Conservation (phyloP, 2,888 invertebrate genomes). For the Vanessa cardui region DNA sequence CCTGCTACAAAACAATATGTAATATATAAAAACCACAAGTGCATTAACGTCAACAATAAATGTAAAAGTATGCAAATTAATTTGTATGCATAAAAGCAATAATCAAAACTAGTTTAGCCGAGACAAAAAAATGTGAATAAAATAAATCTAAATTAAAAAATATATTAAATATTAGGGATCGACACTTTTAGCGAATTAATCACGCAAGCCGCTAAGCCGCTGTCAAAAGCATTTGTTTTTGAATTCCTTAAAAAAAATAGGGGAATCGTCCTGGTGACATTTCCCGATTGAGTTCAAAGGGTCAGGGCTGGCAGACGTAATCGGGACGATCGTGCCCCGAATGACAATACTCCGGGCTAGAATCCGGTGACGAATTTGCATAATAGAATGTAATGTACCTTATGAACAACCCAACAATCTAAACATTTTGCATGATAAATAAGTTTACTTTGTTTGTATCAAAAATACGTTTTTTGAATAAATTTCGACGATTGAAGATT, state of each 20-base stretch:
- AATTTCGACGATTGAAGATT: background rate
- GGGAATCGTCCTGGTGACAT: constrained; percentile 60
- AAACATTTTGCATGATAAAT: constrained; percentile 9
- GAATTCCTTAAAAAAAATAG: constrained; percentile 30
- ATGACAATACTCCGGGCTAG: constrained; percentile 66
- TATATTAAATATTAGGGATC: no score
- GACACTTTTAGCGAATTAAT: background rate
- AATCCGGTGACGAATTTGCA: constrained; percentile 60
- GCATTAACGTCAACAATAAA: no score
- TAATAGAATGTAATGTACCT: constrained; percentile 51
- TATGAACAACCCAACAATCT: constrained; percentile 29
- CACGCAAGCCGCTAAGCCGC: background rate
- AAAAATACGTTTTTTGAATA: background rate
- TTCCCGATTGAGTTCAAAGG: constrained; percentile 70
- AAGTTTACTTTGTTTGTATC: constrained; percentile 4
- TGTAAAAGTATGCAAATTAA: no score
- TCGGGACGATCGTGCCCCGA: constrained; percentile 68
- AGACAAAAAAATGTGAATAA: no score
- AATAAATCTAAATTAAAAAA: no score
- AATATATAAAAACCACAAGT: no score
- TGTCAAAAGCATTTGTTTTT: constrained; percentile 17
- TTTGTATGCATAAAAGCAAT: no score
- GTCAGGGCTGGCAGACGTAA: constrained; percentile 74
- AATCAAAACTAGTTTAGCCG: no score
- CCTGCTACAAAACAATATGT: no score